Evolutionary conservation across 2,888 invertebrate species (phyloP).

Genomic region (Drosophila sordidula): DNA sequence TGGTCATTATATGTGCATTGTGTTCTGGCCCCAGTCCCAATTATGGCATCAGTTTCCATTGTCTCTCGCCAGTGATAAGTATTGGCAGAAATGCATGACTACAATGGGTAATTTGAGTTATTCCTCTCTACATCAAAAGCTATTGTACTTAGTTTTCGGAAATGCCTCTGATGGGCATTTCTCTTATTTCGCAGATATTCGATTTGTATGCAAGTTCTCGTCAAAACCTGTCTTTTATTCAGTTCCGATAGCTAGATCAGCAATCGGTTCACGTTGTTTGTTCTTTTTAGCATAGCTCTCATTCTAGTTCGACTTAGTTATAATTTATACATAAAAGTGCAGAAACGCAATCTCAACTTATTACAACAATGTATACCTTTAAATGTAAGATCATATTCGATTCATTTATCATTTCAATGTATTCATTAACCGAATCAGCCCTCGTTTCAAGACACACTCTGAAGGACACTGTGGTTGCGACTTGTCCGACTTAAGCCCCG

Average conservation of each 20-base stretch:
- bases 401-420: conserved; percentile 48
- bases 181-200: too few relatives aligned
- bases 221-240: too few relatives aligned
- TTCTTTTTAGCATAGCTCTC: too few relatives aligned
- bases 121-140: conserved; percentile 21
- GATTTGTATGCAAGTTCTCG: too few relatives aligned
- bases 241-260: neutral
- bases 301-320: too few relatives aligned
- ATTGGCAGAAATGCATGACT: conserved; percentile 11
- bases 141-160: conserved; percentile 27
- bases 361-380: too few relatives aligned
- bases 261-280: neutral
- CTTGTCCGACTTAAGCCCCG: conserved; percentile 52
- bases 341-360: too few relatives aligned
- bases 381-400: conserved; percentile 13
- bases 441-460: neutral
- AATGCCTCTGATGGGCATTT: neutral
- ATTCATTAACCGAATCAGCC: conserved; percentile 22
- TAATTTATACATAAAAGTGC: too few relatives aligned
- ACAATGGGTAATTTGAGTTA: conserved; percentile 55
- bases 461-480: conserved; percentile 35
- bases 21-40: conserved; percentile 39
- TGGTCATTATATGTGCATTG: conserved; percentile 50
- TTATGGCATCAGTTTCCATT: conserved; percentile 56
- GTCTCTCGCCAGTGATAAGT: conserved; percentile 35